A percentile compares a stretch with the other conserved stretches of the same genome.
Conservation (phyloP, 2,113 vertebrate species). For the Piprites chloris region DNA sequence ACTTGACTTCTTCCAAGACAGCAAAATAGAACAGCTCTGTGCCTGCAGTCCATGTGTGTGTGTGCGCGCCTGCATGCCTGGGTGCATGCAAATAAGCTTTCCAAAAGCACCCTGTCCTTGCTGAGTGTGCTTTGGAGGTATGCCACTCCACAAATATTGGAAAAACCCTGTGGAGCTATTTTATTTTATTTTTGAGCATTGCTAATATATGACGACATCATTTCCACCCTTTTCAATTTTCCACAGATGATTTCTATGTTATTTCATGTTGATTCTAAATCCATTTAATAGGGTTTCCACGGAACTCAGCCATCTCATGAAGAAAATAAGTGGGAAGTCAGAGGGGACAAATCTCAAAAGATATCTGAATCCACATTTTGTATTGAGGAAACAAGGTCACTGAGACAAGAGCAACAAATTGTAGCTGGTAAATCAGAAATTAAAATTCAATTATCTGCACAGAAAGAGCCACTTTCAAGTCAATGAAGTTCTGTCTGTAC, state of each 20-base stretch:
- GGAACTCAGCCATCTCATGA: background rate
- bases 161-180: conserved; percentile 34
- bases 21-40: conserved; percentile 10
- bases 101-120: conserved; percentile 39
- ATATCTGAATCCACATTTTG: background rate
- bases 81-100: conserved; percentile 18
- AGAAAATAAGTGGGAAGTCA: background rate
- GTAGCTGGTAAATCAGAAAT: background rate
- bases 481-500: background rate
- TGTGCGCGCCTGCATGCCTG: background rate
- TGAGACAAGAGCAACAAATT: background rate
- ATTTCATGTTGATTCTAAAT: conserved; percentile 23
- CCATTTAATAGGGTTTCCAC: conserved; percentile 22
- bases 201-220: background rate
- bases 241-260: conserved; percentile 11
- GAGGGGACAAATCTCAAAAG: background rate
- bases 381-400: background rate
- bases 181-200: conserved; percentile 40
- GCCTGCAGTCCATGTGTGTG: background rate
- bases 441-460: background rate
- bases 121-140: conserved; percentile 33
- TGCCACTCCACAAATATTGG: conserved; percentile 53
- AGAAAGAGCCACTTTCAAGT: background rate
- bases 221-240: conserved; percentile 32
- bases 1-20: conserved; percentile 1